These are phyloP conservation scores for Arothron firmamentum DNA, from an alignment of 2,113 vertebrate genomes.

Conservation along the genomic window DNA sequence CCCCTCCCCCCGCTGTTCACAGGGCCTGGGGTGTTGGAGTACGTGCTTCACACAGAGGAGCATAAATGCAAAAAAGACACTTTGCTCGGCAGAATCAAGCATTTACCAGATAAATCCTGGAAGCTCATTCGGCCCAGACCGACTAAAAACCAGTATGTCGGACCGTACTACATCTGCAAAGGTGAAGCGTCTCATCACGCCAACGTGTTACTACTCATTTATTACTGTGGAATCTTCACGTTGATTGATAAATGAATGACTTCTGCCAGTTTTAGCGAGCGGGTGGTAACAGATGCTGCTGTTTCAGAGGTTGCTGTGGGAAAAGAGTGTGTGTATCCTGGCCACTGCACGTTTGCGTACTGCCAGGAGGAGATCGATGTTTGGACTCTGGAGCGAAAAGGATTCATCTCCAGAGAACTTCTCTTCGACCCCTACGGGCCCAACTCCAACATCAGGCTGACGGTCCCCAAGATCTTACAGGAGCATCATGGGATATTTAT, in stretches of 20 bases:
- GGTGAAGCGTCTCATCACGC: conserved; percentile 65
- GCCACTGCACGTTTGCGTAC: conserved; percentile 95
- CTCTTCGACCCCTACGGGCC: conserved; percentile 84
- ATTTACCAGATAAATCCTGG: conserved; percentile 83
- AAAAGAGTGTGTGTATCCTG: conserved; percentile 88
- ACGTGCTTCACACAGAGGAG: conserved; percentile 79
- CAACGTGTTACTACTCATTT: background rate
- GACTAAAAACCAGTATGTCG: conserved; percentile 94
- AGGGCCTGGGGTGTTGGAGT: conserved; percentile 88
- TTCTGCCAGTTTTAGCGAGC: background rate
- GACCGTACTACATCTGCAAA: conserved; percentile 99
- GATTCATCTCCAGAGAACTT: conserved; percentile 87
- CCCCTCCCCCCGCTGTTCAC: background rate
- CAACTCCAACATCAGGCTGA: conserved; percentile 79
- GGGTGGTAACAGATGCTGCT: background rate
- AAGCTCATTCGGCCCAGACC: conserved; percentile 94
- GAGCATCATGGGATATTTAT: conserved; percentile 94
- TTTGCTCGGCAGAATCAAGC: conserved; percentile 88
- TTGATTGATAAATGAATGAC: background rate
- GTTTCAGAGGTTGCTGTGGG: conserved; percentile 87
- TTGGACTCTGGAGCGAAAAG: conserved; percentile 94
- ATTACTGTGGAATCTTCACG: background rate
- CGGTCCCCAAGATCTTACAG: conserved; percentile 86
- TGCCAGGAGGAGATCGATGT: conserved; percentile 98
- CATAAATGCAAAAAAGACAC: conserved; percentile 98